A percentile compares a stretch with the other conserved stretches of the same genome.
Conservation (phyloP, 2,888 invertebrate genomes). For the Sminthurides aquaticus region DNA sequence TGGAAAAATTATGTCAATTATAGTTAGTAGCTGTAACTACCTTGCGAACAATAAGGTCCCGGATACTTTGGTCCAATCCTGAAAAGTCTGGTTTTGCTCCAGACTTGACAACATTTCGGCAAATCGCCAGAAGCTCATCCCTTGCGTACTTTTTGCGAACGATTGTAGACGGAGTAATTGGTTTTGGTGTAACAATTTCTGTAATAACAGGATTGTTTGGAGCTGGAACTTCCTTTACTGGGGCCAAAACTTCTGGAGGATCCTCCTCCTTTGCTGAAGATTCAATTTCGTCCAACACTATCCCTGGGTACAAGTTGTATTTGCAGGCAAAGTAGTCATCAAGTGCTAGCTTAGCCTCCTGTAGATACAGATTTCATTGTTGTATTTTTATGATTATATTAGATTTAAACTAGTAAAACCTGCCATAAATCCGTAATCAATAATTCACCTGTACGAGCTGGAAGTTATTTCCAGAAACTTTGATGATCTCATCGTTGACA, state of each 20-base stretch:
- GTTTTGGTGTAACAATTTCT: not conserved
- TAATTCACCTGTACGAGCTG: constrained; percentile 61
- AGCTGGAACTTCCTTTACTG: not conserved
- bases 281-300: constrained; percentile 11
- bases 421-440: too few relatives aligned
- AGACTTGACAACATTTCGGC: not conserved
- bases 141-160: constrained; percentile 2
- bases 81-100: constrained; percentile 8
- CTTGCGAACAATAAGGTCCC: constrained; percentile 9
- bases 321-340: constrained; percentile 66
- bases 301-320: constrained; percentile 7
- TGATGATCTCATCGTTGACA: constrained; percentile 72
- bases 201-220: too few relatives aligned
- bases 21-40: too few relatives aligned
- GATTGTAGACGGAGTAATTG: not conserved
- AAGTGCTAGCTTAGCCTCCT: constrained; percentile 79
- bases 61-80: constrained; percentile 11
- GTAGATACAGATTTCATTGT: too few relatives aligned
- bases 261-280: not conserved
- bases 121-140: constrained; percentile 5
- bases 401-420: too few relatives aligned
- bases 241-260: too few relatives aligned
- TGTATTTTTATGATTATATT: too few relatives aligned
- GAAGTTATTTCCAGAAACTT: constrained; percentile 70
- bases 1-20: too few relatives aligned